Percentiles rank a stretch among this genome's conserved stretches.
phyloP scores from a whole-genome alignment of 2,888 invertebrate genomes.

The Amaurobius ferox region DNA sequence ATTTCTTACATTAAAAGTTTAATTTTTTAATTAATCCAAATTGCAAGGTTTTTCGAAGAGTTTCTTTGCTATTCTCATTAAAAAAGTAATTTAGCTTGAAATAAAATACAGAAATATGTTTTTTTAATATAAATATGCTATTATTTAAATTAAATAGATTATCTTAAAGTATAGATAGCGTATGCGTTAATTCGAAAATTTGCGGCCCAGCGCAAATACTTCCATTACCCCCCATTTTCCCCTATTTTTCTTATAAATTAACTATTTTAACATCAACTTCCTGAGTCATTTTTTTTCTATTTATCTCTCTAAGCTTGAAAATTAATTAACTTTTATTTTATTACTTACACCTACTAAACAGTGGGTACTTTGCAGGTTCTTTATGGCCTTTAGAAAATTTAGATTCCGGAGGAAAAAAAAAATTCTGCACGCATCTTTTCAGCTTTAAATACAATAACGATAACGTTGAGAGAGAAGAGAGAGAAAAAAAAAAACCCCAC shows the following conservation, averaged over 20 bases:
- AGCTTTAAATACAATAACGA: constrained; percentile 19
- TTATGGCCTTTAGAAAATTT: constrained; percentile 46
- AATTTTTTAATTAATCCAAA: not conserved
- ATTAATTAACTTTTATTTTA: constrained; percentile 71
- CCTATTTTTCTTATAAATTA: not conserved
- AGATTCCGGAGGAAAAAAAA: constrained; percentile 20
- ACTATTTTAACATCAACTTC: not conserved
- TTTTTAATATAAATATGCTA: not conserved
- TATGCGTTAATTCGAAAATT: constrained; percentile 16
- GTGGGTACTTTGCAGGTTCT: constrained; percentile 11
- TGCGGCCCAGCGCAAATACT: not conserved
- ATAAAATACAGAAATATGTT: not conserved
- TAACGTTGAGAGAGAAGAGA: constrained; percentile 28
- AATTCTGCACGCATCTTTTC: not conserved
- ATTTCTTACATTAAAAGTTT: not conserved
- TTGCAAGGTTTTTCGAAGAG: not conserved
- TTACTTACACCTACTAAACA: constrained; percentile 68
- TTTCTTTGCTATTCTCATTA: not conserved
- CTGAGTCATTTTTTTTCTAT: constrained; percentile 2
- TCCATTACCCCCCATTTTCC: not conserved
- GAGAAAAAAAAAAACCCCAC: constrained; percentile 5
- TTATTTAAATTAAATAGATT: constrained; percentile 9
- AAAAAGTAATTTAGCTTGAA: constrained; percentile 11
- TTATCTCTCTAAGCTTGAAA: constrained; percentile 11
- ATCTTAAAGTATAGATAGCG: constrained; percentile 1